Evolutionary conservation across 2,888 invertebrate species (phyloP), one percentile per base, ranked within the genome.

Genomic region (Salticus scenicus): DNA sequence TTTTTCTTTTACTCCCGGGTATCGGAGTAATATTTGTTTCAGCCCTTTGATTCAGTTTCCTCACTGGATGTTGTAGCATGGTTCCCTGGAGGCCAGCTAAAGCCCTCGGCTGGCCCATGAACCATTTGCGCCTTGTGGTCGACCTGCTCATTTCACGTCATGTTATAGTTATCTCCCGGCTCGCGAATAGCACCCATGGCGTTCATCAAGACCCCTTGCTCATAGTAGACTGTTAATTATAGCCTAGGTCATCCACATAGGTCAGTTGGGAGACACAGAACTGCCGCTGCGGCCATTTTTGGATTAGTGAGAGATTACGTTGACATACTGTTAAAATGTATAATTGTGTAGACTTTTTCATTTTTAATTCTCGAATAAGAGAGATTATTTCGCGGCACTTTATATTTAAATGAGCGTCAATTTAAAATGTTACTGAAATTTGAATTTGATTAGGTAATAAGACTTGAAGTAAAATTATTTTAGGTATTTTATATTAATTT

Each of bases 151-250:
- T 86, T 86, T 80, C 86, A 64, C 75, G 86, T 86, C 86, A 86
- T 86, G 86, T 86, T 86, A 80, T 86, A 86, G 86, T 86, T 86
- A 86, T 79, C 86, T 80, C 86, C 72, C 27, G 31, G 66, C 86
- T 63, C 57, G 63, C 71, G 86, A 86, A 86, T 86, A 76, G 86
- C 42, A 80, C 86, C 86, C 86, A 41, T 71, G 86, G 86, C 86
- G 86, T 86, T 66, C 80, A 86, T 86, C 80, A 80, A 86, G 74
- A 47, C 66, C 64, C 86, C 70, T 63, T 70, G 80, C 80, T 86
- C 86, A 86, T 86, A 76, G 80, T 80, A 71, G 86, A 80, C 86
- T 80, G 80, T 86, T 86, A 86, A 86, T 86, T 86, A 86, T 80
- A 72, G 86, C 76, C 72, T 31, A 64, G 84, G 84, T 84, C 84